phyloP scores from a whole-genome alignment of 2,888 invertebrate species.

The Hymenopus coronatus region DNA sequence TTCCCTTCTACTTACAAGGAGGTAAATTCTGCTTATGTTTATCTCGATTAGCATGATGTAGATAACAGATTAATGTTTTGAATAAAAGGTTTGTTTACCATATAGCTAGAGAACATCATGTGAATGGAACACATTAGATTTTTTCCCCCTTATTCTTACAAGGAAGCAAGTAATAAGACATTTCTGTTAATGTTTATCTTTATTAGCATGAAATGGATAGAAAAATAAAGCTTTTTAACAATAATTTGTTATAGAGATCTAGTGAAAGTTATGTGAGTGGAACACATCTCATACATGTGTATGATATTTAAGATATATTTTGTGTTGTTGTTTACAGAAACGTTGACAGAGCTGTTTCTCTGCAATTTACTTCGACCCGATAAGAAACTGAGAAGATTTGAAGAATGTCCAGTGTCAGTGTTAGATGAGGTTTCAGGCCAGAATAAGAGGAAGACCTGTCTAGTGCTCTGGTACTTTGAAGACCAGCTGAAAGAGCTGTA shows the following conservation, averaged over 20 bases:
- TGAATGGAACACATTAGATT: too few species aligned
- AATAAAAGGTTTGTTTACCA: too few species aligned
- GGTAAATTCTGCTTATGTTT: too few species aligned
- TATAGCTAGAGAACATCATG: too few species aligned
- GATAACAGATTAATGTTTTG: too few species aligned
- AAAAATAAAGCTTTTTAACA: neutral
- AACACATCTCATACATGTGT: too few species aligned
- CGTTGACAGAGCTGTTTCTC: slow-evolving; percentile 73
- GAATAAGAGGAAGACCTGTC: slow-evolving; percentile 60
- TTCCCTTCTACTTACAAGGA: too few species aligned
- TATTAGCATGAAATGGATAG: neutral
- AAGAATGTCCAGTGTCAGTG: slow-evolving; percentile 59
- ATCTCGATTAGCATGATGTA: too few species aligned
- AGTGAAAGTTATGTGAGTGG: too few species aligned
- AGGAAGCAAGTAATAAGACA: too few species aligned
- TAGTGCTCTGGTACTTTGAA: slow-evolving; percentile 86
- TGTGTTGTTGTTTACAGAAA: slow-evolving; percentile 55
- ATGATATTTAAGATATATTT: neutral
- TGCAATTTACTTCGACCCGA: slow-evolving; percentile 66
- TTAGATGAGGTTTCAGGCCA: slow-evolving; percentile 59
- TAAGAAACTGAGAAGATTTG: slow-evolving; percentile 63
- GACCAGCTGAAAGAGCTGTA: slow-evolving; percentile 74
- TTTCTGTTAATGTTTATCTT: too few species aligned
- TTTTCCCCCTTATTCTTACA: too few species aligned
- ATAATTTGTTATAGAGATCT: neutral